Base-by-base conservation (phyloP, 2,888 invertebrate genomes). In the Hesperia comma region DNA sequence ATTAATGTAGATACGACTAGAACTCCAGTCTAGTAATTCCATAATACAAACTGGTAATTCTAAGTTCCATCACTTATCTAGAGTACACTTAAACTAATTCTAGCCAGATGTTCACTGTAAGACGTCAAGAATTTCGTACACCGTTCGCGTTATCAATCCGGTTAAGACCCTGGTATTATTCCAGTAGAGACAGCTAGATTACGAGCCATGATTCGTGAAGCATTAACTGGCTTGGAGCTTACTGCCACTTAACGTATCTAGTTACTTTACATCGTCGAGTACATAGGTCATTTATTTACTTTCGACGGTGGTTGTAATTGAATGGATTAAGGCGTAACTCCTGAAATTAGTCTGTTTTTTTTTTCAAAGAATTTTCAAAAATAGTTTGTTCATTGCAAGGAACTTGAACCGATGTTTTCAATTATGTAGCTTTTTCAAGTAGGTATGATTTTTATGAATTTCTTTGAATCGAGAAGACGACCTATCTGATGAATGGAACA, bases 201-300 rank as follows among this genome's bases (percentile, higher is more conserved):
- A 63, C 37, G n/a, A 46, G 55, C 19, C 21, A 43, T 17, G 43
- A 63, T 46, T 63, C 21, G 33, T 56, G 58, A 55, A 56, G 62
- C 55, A 63, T 55, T 63, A 63, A 55, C 32, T 63, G 43, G 19
- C 62, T 63, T 33, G 46, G 55, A 56, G 63, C 55, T 63, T 15
- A 54, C 37, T 21, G 33, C 32, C 46, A 26, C 41, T n/a, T 46
- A 33, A 21, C 33, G 33, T 62, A 56, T 63, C 63, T 12, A 19
- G 15, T 55, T 56, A 33, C n/a, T 46, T 61, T 15, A 43, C 10
- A 32, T 40, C 19, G 21, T 53, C 15, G 41, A 54, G 41, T 54
- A 46, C 8, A 17, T 41, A 41, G 0, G n/a, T 41, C n/a, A 43
- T 6, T 43, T 15, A 43, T 43, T 43, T 6, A 43, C n/a, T 43